Conservation (phyloP, 2,888 invertebrate genomes). For the Amiota mariae region DNA sequence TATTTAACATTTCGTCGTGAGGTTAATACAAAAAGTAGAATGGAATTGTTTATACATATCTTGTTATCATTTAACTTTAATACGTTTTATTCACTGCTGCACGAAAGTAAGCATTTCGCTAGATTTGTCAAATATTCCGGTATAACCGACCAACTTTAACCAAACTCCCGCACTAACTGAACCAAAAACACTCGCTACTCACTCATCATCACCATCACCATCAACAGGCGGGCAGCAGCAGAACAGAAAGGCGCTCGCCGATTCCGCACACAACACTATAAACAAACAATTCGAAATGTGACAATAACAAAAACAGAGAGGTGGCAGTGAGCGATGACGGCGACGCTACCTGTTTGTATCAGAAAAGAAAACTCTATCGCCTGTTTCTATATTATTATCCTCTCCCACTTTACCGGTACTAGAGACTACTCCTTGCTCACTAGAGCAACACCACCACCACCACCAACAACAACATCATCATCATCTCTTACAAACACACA, state of each 20-base stretch:
- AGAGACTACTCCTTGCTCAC: slow-evolving; percentile 42
- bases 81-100: background rate
- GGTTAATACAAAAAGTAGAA: too few relatives aligned
- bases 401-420: slow-evolving; percentile 29
- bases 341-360: slow-evolving; percentile 36
- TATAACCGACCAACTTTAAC: slow-evolving; percentile 19
- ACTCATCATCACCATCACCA: too few relatives aligned
- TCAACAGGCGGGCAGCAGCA: background rate
- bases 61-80: too few relatives aligned
- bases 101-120: background rate
- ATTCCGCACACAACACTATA: background rate
- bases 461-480: slow-evolving; percentile 5
- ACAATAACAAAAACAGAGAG: background rate
- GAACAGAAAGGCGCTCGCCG: too few relatives aligned
- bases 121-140: too few relatives aligned
- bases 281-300: background rate
- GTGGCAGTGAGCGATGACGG: slow-evolving; percentile 41
- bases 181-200: background rate
- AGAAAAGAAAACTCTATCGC: slow-evolving; percentile 34
- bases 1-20: too few relatives aligned
- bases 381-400: slow-evolving; percentile 6
- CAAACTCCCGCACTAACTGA: slow-evolving; percentile 19
- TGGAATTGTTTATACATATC: too few relatives aligned
- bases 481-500: background rate
- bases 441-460: slow-evolving; percentile 38